Evolutionary conservation across 64 coral and sea anemone genomes (phyloP).

Genomic region (Pachyseris speciosa): DNA sequence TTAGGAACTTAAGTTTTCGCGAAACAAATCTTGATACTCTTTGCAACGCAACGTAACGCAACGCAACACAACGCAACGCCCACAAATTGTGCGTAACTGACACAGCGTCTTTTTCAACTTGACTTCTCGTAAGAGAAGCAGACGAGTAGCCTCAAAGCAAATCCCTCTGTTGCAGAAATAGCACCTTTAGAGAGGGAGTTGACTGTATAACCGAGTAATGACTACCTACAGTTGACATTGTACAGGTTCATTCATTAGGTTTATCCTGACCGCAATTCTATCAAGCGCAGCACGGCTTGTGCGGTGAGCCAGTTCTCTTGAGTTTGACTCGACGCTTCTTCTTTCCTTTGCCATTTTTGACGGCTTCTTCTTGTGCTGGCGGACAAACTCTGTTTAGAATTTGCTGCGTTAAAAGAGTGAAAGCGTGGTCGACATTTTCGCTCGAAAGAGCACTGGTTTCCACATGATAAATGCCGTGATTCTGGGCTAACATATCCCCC

Average conservation of each 20-base stretch:
- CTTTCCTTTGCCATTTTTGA: constrained; percentile 70
- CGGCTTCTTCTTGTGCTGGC: constrained; percentile 72
- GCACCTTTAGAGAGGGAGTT: not conserved
- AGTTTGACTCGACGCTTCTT: constrained; percentile 35
- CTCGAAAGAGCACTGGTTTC: constrained; percentile 93
- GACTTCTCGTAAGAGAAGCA: too few species aligned
- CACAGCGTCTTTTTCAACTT: too few species aligned
- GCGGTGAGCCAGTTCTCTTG: not conserved
- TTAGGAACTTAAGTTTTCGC: too few species aligned
- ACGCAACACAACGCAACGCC: too few species aligned
- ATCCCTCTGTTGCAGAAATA: too few species aligned
- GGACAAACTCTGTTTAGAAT: constrained; percentile 97
- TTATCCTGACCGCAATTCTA: not conserved
- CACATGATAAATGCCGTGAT: constrained; percentile 72
- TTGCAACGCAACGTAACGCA: too few species aligned
- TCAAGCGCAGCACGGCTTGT: constrained; percentile 1
- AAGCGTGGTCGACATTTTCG: constrained; percentile 88
- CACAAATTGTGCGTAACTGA: too few species aligned
- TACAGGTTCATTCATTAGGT: not conserved
- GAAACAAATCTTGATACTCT: too few species aligned
- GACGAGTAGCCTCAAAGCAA: too few species aligned
- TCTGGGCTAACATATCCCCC: constrained; percentile 80
- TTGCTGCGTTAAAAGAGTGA: constrained; percentile 80
- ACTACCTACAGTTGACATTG: not conserved
- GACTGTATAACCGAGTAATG: not conserved